These are phyloP conservation scores for Noctilio leporinus DNA, from an alignment of 2,113 vertebrate genomes.

Conservation along the genomic window DNA sequence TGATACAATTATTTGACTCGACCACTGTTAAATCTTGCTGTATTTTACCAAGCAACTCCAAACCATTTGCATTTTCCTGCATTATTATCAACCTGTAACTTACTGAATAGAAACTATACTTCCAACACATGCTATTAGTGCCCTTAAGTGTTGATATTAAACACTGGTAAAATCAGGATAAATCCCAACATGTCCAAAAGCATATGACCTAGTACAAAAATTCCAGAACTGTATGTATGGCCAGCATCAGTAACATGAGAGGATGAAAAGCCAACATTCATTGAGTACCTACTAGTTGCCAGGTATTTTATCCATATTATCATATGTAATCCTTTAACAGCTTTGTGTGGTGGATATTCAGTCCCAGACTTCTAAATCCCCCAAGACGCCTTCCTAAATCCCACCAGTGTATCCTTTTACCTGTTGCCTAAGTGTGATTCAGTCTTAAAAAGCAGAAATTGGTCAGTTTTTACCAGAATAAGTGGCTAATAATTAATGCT, in stretches of 20 bases:
- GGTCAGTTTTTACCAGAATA: not conserved
- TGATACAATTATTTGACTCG: not conserved
- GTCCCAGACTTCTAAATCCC: not conserved
- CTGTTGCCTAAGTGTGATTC: not conserved
- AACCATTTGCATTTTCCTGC: not conserved
- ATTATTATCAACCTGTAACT: not conserved
- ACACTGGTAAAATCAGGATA: not conserved
- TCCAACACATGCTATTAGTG: not conserved
- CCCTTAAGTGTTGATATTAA: not conserved
- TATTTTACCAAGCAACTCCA: not conserved
- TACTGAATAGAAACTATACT: not conserved
- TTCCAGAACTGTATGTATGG: not conserved
- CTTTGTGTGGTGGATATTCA: not conserved
- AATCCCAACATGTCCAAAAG: not conserved
- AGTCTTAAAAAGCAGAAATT: not conserved
- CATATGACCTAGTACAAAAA: not conserved
- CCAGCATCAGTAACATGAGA: not conserved
- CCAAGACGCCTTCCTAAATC: not conserved
- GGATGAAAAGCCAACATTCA: not conserved
- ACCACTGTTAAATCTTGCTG: not conserved
- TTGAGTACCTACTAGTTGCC: not conserved
- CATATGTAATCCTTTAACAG: not conserved
- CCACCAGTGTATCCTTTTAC: not conserved
- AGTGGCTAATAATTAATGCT: not conserved
- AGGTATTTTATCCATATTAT: not conserved